A percentile compares a stretch with the other conserved stretches of the same genome.
phyloP scores from a whole-genome alignment of 2,888 invertebrate species.

The Carterocephalus palaemon region DNA sequence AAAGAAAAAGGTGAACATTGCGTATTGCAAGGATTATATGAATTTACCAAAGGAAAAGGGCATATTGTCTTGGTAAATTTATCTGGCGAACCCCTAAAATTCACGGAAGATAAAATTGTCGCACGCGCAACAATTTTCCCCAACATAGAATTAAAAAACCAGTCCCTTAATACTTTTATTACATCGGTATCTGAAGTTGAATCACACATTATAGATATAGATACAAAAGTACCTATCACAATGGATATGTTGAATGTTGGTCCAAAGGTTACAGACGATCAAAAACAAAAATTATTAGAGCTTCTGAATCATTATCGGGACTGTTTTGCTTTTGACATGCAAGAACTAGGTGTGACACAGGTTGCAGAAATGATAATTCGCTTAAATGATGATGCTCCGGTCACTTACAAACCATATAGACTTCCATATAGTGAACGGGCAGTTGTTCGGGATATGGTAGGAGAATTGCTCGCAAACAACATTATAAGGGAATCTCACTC shows the following conservation, averaged over 20 bases:
- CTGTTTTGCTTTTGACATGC: slow-evolving; percentile 25
- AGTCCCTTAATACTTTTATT: not conserved
- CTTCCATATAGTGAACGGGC: slow-evolving; percentile 24
- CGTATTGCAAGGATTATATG: not conserved
- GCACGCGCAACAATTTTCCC: not conserved
- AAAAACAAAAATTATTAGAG: slow-evolving; percentile 2
- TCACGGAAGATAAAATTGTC: not conserved
- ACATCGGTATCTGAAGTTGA: not conserved
- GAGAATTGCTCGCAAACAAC: slow-evolving; percentile 17
- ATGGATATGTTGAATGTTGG: slow-evolving; percentile 12
- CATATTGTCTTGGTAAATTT: not conserved
- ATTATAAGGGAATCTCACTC: slow-evolving; percentile 26
- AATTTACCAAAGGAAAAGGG: not conserved
- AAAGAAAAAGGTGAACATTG: not conserved
- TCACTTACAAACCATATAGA: slow-evolving; percentile 26
- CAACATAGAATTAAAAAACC: not conserved
- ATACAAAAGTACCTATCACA: not conserved
- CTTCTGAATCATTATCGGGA: slow-evolving; percentile 18
- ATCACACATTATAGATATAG: not conserved
- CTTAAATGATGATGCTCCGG: slow-evolving; percentile 17
- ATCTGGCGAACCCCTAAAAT: not conserved
- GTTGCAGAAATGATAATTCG: slow-evolving; percentile 17
- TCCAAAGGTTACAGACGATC: not conserved
- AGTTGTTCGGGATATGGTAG: slow-evolving; percentile 22
- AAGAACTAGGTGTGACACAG: slow-evolving; percentile 20